A percentile compares a stretch with the other conserved stretches of the same genome.
Evolutionary conservation across 2,797 vertebrate genomes (phyloP).

Genomic region (Halcyon badia): DNA sequence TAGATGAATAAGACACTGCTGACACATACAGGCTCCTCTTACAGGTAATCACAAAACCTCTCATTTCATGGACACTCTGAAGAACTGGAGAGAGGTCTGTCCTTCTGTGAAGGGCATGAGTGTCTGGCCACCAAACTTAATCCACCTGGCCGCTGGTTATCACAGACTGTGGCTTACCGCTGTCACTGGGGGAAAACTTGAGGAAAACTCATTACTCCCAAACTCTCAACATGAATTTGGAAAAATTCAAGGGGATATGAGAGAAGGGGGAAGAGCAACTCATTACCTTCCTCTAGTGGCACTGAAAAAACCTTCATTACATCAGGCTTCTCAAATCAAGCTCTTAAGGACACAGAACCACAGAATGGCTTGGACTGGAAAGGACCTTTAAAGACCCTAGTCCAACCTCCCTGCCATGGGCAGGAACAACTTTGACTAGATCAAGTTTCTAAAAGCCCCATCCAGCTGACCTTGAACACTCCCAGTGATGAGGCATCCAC

Average conservation of each 20-base stretch:
- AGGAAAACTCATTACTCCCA: not conserved
- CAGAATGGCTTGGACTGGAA: not conserved
- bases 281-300: not conserved
- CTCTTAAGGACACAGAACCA: not conserved
- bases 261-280: not conserved
- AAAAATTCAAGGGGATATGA: not conserved
- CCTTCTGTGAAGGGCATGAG: not conserved
- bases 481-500: too few relatives aligned
- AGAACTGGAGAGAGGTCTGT: not conserved
- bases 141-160: not conserved
- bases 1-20: not conserved
- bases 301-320: not conserved
- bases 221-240: not conserved
- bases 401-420: too few relatives aligned
- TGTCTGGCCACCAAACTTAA: not conserved
- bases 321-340: not conserved
- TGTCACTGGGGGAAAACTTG: not conserved
- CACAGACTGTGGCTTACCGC: not conserved
- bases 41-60: not conserved
- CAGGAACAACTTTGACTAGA: too few relatives aligned
- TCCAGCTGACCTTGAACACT: too few relatives aligned
- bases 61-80: not conserved
- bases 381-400: too few relatives aligned
- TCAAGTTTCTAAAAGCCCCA: too few relatives aligned
- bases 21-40: not conserved